Conservation (phyloP, 2,113 vertebrate genomes). For the Cebidichthys violaceus region DNA sequence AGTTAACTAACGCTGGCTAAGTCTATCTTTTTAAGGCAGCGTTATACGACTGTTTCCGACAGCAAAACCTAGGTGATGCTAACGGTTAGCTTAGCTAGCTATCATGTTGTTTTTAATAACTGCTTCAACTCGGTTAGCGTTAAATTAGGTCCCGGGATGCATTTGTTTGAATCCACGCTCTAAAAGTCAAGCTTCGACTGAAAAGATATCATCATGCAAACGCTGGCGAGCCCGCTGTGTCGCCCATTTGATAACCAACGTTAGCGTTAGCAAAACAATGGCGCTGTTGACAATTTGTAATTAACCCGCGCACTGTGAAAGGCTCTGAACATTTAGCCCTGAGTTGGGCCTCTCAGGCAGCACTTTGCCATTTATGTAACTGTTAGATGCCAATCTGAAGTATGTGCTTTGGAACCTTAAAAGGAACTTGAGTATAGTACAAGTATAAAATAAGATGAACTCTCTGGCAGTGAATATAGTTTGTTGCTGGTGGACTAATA, state of each 20-base stretch:
- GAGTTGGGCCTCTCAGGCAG: not conserved
- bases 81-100: constrained; percentile 23
- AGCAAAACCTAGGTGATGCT: not conserved
- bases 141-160: not conserved
- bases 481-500: fast-evolving
- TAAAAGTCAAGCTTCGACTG: not conserved
- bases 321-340: fast-evolving
- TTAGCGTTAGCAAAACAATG: constrained; percentile 57
- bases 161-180: not conserved
- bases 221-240: fast-evolving
- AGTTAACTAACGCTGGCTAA: not conserved
- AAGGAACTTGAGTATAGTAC: not conserved
- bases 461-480: not conserved
- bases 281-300: constrained; percentile 36
- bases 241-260: too few species aligned
- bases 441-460: not conserved
- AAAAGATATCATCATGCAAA: not conserved
- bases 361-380: not conserved
- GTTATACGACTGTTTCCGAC: not conserved
- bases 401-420: not conserved
- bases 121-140: not conserved
- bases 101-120: not conserved
- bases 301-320: constrained; percentile 28
- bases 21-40: not conserved
- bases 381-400: not conserved